Conservation (phyloP, 2,888 invertebrate genomes). For the Cantharis rufa region DNA sequence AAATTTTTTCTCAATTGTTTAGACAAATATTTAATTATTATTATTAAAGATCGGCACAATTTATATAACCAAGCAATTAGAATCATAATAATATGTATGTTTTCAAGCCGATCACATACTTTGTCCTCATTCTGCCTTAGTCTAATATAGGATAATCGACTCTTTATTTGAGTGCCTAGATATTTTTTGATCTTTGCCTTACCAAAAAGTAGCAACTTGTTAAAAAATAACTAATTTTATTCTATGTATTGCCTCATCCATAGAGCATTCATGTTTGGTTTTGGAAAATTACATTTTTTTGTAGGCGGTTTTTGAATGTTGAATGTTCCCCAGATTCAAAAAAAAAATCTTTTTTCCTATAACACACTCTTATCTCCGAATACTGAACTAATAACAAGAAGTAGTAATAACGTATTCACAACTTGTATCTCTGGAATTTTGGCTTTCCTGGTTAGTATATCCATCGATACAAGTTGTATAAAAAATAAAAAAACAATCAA, state of each 20-base stretch:
- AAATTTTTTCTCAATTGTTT: constrained; percentile 10
- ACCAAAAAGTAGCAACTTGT: constrained; percentile 25
- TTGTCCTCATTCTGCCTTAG: constrained; percentile 33
- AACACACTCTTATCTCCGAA: constrained; percentile 18
- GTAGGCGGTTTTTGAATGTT: constrained; percentile 21
- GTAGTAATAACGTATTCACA: constrained; percentile 20
- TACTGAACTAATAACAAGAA: constrained; percentile 19
- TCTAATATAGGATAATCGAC: constrained; percentile 32
- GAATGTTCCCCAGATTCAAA: constrained; percentile 18
- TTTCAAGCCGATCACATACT: constrained; percentile 24
- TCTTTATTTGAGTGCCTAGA: constrained; percentile 47
- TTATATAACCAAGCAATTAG: constrained; percentile 17
- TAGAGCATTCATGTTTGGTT: not conserved
- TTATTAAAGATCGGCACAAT: constrained; percentile 19
- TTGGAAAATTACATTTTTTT: not conserved
- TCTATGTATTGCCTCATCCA: constrained; percentile 16
- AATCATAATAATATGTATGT: constrained; percentile 15
- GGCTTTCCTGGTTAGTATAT: not conserved
- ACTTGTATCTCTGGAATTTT: constrained; percentile 6
- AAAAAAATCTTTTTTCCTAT: not conserved
- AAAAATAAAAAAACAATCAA: not conserved
- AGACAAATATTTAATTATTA: constrained; percentile 14
- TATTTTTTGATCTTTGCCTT: constrained; percentile 47
- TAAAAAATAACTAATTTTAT: constrained; percentile 9
- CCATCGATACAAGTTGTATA: not conserved